Evolutionary conservation across 2,797 vertebrate species (phyloP), one percentile per base, ranked within the genome.

Genomic region (Menidia menidia): DNA sequence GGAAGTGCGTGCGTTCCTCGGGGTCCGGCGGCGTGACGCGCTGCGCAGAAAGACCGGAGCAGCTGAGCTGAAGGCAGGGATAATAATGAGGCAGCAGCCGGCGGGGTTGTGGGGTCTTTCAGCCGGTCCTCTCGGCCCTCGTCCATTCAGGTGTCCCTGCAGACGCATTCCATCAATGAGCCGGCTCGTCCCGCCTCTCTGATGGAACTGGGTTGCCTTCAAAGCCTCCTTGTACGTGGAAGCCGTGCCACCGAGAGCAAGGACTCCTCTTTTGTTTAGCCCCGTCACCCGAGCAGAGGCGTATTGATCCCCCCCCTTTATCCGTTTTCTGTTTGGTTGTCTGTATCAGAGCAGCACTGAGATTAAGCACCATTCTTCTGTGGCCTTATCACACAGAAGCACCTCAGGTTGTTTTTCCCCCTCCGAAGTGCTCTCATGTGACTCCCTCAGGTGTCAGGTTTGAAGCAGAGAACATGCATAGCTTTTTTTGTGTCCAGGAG

Each of bases 11-110:
- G 68, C 64, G 86, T 89, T 89, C 88, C 52, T 59, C 60, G 80
- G 88, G 83, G 32, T 75, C 42, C 47, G 56, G 73, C 53, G 86
- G 76, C 73, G 77, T 69, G 63, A 73, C 43, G 12, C 68, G 57
- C 80, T 62, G 77, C 73, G 64, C 75, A 35, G 9, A 65, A 73
- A 75, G 71, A 88, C 67, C 58, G 58, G 73, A 83, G 81, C 80
- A 69, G 78, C 75, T 85, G 87, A 88, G 88, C 76, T 87, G 82
- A 77, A 77, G 75, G 77, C 73, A 80, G 72, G 73, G 88, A 82
- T 92, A 91, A 94, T 93, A 89, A 87, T 25, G 25, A 25, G 25
- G 25, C 25, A 75, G 80, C 78, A 69, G 44, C 51, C 62, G 52
- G 60, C 59, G 75, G 84, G 79, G 67, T 80, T 80, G 41, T 35